Base-by-base conservation (phyloP, 2,113 vertebrate species). In the Sylvietta virens region DNA sequence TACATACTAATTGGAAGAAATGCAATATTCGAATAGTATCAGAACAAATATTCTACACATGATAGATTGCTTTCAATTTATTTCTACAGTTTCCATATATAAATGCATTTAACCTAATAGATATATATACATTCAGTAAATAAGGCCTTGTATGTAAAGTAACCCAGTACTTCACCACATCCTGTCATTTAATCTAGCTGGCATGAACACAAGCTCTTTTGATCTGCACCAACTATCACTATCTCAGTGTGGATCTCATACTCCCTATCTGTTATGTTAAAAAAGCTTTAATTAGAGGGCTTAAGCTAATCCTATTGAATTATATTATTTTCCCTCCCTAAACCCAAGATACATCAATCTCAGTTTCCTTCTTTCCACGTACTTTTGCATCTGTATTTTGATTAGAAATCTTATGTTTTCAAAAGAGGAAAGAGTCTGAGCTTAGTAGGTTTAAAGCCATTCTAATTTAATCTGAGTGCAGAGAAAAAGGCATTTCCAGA, bases 281-380 rank as follows among this genome's bases (percentile, higher is more conserved):
- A 97, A 97, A 93, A 77, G 93, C 95, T 98, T 98, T 98, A 97
- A 98, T 98, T 97, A 98, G 86, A 95, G 80, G 35, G 65, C 65
- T 92, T 95, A 21, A 77, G 76, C 70, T 77, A 90, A 74, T 95
- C 90, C 95, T 91, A 95, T 94, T 97, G 90, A 97, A 97, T 98
- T 97, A 98, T 50, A 95, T 88, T 94, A 21, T 69, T 78, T 86
- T 77, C 81, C 88, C 67, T 87, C n/a, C 76, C 78, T 87, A 87
- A 96, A 94, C 72, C 57, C 94, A 90, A 95, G 76, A 65, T 82
- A 96, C 60, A 86, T 93, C 58, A 82, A 76, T 73, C 91, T 96
- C 91, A 45, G 81, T 74, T 81, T 94, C 80, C 71, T 83, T 96
- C 70, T 92, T 96, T 64, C 64, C 40, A 66, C 67, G 64, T 79